Base-by-base conservation (phyloP, 2,888 invertebrate species). In the Acrobasis suavella region DNA sequence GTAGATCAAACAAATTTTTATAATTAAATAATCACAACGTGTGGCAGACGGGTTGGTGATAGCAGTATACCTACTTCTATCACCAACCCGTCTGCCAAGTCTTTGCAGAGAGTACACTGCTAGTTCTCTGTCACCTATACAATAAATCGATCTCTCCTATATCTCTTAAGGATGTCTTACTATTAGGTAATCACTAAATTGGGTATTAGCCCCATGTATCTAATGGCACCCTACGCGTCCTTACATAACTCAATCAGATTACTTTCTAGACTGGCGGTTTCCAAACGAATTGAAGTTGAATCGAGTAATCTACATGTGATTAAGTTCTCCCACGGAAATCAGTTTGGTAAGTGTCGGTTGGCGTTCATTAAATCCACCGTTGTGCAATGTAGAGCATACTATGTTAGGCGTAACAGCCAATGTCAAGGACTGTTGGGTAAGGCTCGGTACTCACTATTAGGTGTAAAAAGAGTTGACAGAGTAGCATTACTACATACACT, bases 211-310 rank as follows among this genome's bases (percentile, higher is more conserved):
- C n/a, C 46, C 46, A 42, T 12, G n/a, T 46, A 46, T 22, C 15
- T 56, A 38, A 55, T 39, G 55, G 39, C 55, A 55, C 55, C 55
- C 55, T 39, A 55, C 15, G 9, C 15, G 9, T 39, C 16, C 16
- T 56, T 42, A 56, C 56, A 56, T 56, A 56, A 56, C 56, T 17
- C 14, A 37, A 56, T 56, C 39, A 42, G 17, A 42, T 56, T 10
- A 56, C 55, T 56, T 56, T 56, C 56, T 56, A 42, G 46, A 56
- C 42, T 42, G 42, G 56, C 9, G 56, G 56, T 56, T 56, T 56
- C 42, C 56, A 42, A 39, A 56, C 56, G 16, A 56, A 56, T 56
- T 56, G 56, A 17, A 42, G 42, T 56, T 22, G 42, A 56, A 56
- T 56, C 56, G 42, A 56, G 56, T 56, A 56, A 56, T 56, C 15